Evolutionary conservation across 2,797 vertebrate genomes (phyloP), one percentile per base, ranked within the genome.

Genomic region (Alectoris magna): DNA sequence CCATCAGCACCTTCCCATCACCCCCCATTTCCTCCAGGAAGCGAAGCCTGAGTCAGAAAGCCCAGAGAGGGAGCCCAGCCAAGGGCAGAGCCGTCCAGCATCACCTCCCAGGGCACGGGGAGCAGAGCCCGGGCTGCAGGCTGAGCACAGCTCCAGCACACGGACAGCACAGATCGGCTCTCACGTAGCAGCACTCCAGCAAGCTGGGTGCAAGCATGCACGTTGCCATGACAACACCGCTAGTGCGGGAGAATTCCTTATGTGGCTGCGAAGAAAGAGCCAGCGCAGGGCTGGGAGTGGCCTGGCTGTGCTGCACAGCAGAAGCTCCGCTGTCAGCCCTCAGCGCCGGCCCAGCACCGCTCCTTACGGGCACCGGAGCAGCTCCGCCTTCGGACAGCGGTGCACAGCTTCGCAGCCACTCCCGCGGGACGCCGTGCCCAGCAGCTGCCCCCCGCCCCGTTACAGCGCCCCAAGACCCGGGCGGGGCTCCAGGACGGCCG

Each of bases 221-320:
- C 24, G 59, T 96, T 93, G 64, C 97, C 89, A 84, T 87, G 95
- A 78, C 96, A 96, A 95, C 84, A 2, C 51, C n/a, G 58, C 88
- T 76, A 68, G 58, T 58, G 80, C 95, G 80, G 64, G 56, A 95
- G 83, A 95, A 97, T 94, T 96, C 94, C 95, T 91, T 23, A 27
- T 27, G 89, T 72, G 86, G 90, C 75, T 92, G 88, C 41, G n/a
- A 88, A 93, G 39, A 68, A 72, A 86, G 60, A 86, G 58, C 73
- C 86, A 84, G 93, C 41, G 29, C 70, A 60, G 51, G 27, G 9
- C 23, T 34, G 75, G 81, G 85, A 51, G 49, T 12, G 22, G 48
- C 22, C 48, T 6, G 48, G 3, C 48, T 12, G 48, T 11, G 7
- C 22, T 12, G 48, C 22, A 23, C 44, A 8, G 44, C 44, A 44